phyloP scores from a whole-genome alignment of 2,113 vertebrate species.

The Pterophyllum scalare region DNA sequence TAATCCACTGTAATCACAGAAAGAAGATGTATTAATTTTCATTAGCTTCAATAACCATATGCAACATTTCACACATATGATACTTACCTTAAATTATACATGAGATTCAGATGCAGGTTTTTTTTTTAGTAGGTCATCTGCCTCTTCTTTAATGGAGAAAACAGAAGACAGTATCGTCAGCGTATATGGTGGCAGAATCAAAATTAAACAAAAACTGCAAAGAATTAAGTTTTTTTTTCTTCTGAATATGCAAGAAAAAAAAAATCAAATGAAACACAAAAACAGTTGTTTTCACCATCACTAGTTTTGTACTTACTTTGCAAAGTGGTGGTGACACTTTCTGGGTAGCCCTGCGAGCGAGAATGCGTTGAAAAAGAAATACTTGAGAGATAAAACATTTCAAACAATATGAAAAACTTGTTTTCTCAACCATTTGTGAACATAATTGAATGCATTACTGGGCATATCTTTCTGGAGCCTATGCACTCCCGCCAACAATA shows the following conservation, averaged over 20 bases:
- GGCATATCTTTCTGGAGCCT: background rate
- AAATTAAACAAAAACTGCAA: background rate
- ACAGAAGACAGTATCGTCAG: background rate
- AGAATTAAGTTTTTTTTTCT: background rate
- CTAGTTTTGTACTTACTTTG: slow-evolving; percentile 67
- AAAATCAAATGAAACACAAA: background rate
- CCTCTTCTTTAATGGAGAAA: slow-evolving; percentile 38
- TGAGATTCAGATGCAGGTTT: background rate
- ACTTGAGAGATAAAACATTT: background rate
- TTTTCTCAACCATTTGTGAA: background rate
- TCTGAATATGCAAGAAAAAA: background rate
- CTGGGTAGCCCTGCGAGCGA: slow-evolving; percentile 74
- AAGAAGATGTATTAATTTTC: background rate
- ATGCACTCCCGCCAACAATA: background rate
- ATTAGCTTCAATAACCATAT: background rate
- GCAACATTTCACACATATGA: background rate
- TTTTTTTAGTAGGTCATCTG: slow-evolving; percentile 18
- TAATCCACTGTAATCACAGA: slow-evolving; percentile 25
- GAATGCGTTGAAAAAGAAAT: background rate
- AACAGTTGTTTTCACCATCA: background rate
- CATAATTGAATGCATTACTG: background rate
- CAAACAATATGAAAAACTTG: background rate
- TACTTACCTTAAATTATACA: slow-evolving; percentile 13
- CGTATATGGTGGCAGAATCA: background rate
- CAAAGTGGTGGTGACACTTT: slow-evolving; percentile 79